Evolutionary conservation across 2,113 vertebrate species (phyloP), one percentile per base, ranked within the genome.

Genomic region (Malaclemys terrapin): DNA sequence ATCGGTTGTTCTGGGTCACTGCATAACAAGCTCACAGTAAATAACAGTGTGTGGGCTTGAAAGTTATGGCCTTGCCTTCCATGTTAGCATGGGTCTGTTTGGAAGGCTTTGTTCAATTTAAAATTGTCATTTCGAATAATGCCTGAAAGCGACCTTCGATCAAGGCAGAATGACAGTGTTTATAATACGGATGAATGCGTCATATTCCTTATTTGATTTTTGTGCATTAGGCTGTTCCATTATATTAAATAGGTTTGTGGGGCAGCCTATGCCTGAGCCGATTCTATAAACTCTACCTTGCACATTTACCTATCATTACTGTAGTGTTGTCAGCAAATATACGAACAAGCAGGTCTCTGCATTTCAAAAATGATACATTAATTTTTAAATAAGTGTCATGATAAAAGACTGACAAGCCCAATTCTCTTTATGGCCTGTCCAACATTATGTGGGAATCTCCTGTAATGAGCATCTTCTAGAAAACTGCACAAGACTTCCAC

Each of bases 381-480:
- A 97, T 97, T 97, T 97, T 97, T 96, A 96, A 98, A 56, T 96
- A 94, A 96, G 93, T 88, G 81, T 76, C 96, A 94, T 92, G 95
- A 92, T 95, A 81, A 96, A 95, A 95, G 96, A 97, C 97, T 97
- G 97, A 98, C 92, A 93, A 96, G 94, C 89, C 92, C 85, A 93
- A 93, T 97, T 96, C 96, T 91, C 96, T 95, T 97, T 94, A 79
- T 5, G 83, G 97, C 83, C 96, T 90, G 94, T 97, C 96, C 98
- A 95, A 42, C 90, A 62, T 94, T 94, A 96, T 13, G 9, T 89
- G 95, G 97, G 97, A 90, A 97, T 93, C 93, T 92, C 97, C 94
- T 42, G 84, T 98, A 98, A 98, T 97, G 97, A 98, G 97, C 96
- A 90, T 85, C 96, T 97, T 95, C 96, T 81, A 91, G 89, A 89